These are phyloP conservation scores for human DNA, from an alignment of 2,113 vertebrate species.

Conservation along the genomic window DNA sequence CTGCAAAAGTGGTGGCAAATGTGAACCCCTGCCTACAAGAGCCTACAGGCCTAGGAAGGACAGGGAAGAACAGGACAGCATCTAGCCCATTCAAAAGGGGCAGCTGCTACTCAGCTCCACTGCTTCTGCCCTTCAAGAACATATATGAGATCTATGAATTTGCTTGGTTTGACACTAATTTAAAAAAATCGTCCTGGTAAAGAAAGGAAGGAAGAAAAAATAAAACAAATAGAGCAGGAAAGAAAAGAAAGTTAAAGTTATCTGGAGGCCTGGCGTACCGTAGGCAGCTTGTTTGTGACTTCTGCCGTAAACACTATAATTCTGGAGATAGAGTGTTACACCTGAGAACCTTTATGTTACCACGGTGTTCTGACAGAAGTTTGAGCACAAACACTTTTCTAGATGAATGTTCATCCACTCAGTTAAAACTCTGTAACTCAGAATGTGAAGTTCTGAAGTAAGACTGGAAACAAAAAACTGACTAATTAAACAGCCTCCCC, in stretches of 20 bases:
- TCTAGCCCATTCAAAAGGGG: neutral
- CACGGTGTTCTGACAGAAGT: neutral
- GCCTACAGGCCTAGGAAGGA: neutral
- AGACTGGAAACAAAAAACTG: slow-evolving; percentile 56
- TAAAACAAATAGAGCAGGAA: neutral
- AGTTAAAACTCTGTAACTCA: slow-evolving; percentile 47
- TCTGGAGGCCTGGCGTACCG: neutral
- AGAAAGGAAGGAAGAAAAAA: neutral
- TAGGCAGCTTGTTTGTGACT: neutral
- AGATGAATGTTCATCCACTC: slow-evolving; percentile 51
- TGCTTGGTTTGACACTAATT: neutral
- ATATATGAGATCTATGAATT: neutral
- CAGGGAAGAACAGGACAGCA: neutral
- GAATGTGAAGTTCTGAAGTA: slow-evolving; percentile 51
- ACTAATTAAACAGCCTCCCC: slow-evolving; percentile 50
- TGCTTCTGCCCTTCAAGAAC: neutral
- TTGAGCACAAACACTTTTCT: slow-evolving; percentile 46
- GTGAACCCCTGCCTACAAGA: neutral
- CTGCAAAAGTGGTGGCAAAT: neutral
- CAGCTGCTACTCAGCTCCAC: neutral
- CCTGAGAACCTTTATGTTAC: slow-evolving; percentile 40
- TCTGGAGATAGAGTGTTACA: neutral
- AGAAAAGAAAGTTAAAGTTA: neutral
- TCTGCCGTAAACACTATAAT: neutral
- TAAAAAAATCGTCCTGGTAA: neutral